Evolutionary conservation across 1,140 invertebrate genomes (phyloP).

Genomic region (Drosophila pandora): DNA sequence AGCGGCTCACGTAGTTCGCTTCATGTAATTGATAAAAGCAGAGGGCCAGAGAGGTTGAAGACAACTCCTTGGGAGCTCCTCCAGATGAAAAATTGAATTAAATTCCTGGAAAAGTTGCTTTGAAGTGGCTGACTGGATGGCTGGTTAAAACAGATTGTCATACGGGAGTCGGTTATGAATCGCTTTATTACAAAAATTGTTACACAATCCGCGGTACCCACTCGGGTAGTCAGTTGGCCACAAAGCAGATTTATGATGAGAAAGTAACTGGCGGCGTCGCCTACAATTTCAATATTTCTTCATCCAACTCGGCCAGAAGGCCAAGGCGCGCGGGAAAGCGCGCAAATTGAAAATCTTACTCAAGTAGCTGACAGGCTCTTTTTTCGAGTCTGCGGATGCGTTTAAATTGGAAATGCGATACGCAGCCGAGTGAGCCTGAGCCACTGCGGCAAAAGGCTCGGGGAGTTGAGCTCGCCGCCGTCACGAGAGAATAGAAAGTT

Average conservation of each 20-base stretch:
- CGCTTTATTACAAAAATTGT: constrained; percentile 22
- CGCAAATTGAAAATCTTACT: constrained; percentile 78
- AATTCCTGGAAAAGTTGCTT: constrained; percentile 41
- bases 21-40: constrained; percentile 49
- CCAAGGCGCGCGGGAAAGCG: constrained; percentile 2
- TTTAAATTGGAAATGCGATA: constrained; percentile 76
- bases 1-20: constrained; percentile 43
- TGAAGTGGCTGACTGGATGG: constrained; percentile 31
- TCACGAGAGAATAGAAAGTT: constrained; percentile 42
- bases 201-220: constrained; percentile 13
- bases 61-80: constrained; percentile 2
- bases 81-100: constrained; percentile 30
- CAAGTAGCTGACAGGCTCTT: constrained; percentile 56
- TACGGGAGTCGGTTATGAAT: constrained; percentile 3
- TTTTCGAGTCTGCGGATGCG: constrained; percentile 38
- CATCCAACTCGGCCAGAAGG: constrained; percentile 39
- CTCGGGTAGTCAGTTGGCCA: constrained; percentile 33
- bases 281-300: constrained; percentile 81
- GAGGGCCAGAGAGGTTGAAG: neutral
- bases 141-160: constrained; percentile 41
- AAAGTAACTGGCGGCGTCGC: constrained; percentile 53
- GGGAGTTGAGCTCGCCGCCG: constrained; percentile 10
- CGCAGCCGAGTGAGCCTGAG: neutral
- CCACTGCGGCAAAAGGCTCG: constrained; percentile 9
- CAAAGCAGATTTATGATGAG: constrained; percentile 73